Conservation (phyloP, 2,888 invertebrate genomes). For the Tipula unca region DNA sequence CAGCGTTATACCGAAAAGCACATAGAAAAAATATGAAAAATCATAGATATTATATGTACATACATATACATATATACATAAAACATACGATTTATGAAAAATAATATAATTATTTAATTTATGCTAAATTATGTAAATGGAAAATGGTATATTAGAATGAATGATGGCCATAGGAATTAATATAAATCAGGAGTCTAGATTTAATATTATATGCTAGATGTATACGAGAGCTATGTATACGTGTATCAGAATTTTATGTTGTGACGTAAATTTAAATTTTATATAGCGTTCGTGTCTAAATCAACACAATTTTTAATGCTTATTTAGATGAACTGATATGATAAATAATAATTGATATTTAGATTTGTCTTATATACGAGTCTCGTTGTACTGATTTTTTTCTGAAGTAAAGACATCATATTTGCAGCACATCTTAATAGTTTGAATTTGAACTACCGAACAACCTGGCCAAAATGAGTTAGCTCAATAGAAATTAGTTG, state of each 20-base stretch:
- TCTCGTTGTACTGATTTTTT: too few species aligned
- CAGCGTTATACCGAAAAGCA: neutral
- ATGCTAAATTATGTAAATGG: constrained; percentile 14
- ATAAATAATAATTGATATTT: too few species aligned
- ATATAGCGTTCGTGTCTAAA: neutral
- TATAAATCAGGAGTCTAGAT: neutral
- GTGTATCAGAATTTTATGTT: neutral
- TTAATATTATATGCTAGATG: neutral
- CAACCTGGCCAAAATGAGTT: too few species aligned
- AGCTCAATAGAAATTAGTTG: too few species aligned
- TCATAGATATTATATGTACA: neutral
- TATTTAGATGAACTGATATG: too few species aligned
- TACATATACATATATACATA: neutral
- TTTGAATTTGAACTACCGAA: too few species aligned
- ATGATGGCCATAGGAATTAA: neutral
- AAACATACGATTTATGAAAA: constrained; percentile 3
- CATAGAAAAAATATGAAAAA: neutral
- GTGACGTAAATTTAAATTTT: neutral
- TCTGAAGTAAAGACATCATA: too few species aligned
- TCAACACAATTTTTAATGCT: neutral
- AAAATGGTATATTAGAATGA: constrained; percentile 14
- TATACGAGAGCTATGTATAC: neutral
- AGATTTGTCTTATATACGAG: too few species aligned
- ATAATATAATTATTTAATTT: constrained; percentile 14
- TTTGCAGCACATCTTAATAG: too few species aligned